A percentile compares a stretch with the other conserved stretches of the same genome.
Conservation (phyloP, 2,888 invertebrate genomes). For the Lasioglossum lativentre region DNA sequence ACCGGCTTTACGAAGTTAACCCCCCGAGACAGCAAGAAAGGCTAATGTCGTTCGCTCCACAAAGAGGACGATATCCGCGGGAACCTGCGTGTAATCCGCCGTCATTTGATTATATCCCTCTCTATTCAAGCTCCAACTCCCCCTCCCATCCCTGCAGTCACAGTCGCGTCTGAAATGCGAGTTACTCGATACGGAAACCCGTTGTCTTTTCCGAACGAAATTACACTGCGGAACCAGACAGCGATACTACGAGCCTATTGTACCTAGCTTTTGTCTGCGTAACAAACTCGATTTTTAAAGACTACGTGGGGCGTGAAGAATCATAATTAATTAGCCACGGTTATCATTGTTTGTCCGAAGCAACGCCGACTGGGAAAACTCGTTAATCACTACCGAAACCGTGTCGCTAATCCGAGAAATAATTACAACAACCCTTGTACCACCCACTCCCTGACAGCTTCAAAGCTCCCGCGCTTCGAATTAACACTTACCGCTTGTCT, state of each 20-base stretch:
- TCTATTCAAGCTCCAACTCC: slow-evolving; percentile 35
- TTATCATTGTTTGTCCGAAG: background rate
- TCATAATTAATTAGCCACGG: background rate
- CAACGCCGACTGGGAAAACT: background rate
- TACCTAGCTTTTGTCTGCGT: background rate
- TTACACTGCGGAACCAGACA: slow-evolving; percentile 12
- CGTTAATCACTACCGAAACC: background rate
- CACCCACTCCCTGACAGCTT: background rate
- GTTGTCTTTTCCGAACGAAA: slow-evolving; percentile 19
- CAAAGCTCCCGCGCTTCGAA: background rate
- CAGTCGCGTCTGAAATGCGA: background rate
- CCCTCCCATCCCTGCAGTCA: background rate
- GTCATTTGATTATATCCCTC: slow-evolving; percentile 54
- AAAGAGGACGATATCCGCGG: slow-evolving; percentile 42
- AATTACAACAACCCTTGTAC: background rate
- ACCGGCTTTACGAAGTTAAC: slow-evolving; percentile 36
- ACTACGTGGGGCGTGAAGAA: background rate
- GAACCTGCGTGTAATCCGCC: slow-evolving; percentile 49
- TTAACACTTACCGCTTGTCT: background rate
- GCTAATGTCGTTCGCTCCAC: slow-evolving; percentile 41
- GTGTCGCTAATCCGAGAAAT: background rate
- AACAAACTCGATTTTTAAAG: background rate
- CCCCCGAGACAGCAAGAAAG: slow-evolving; percentile 26
- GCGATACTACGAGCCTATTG: background rate
- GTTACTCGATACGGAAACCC: slow-evolving; percentile 24